A percentile compares a stretch with the other conserved stretches of the same genome.
Evolutionary conservation across 2,113 vertebrate genomes (phyloP).

Genomic region (Podiceps cristatus): DNA sequence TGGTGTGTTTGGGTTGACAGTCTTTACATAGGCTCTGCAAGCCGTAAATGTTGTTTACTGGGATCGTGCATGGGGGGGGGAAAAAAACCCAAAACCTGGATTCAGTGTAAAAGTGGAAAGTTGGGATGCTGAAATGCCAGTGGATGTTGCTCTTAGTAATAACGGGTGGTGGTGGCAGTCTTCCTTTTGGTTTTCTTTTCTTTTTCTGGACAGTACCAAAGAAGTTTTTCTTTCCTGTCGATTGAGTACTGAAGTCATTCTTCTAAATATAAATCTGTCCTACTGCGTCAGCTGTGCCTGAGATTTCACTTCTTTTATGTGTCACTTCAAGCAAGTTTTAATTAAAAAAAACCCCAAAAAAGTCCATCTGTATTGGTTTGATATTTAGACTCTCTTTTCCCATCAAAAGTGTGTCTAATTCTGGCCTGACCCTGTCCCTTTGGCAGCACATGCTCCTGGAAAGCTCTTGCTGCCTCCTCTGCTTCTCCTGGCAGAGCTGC

Average conservation of each 20-base stretch:
- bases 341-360: neutral
- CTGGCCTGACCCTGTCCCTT: neutral
- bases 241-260: neutral
- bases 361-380: neutral
- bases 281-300: neutral
- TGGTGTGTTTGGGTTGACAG: neutral
- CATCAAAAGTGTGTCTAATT: neutral
- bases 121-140: neutral
- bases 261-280: conserved; percentile 40
- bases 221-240: neutral
- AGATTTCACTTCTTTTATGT: conserved; percentile 29
- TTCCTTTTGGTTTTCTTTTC: neutral
- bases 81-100: neutral
- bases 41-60: neutral
- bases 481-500: neutral
- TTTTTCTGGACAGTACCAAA: neutral
- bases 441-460: neutral
- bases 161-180: neutral
- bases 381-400: neutral
- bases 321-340: conserved; percentile 23
- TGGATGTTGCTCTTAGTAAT: neutral
- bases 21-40: neutral
- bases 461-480: neutral
- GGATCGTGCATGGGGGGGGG: neutral
- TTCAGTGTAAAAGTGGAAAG: neutral